Conservation (phyloP, 2,113 vertebrate species). For the Hemicordylus capensis region DNA sequence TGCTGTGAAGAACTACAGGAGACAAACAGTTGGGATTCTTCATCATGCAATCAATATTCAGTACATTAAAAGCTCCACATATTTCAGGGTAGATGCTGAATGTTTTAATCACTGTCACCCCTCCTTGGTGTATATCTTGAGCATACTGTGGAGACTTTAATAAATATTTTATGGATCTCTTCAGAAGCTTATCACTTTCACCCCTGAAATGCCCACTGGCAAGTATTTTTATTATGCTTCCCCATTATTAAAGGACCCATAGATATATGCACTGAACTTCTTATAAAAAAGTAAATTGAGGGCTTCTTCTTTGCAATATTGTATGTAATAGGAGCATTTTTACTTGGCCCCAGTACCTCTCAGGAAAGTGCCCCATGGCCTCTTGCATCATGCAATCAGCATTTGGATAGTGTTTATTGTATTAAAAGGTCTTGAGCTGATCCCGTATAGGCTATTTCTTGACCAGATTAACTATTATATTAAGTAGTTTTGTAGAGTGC, state of each 20-base stretch:
- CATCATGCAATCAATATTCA: constrained; percentile 66
- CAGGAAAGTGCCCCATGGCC: neutral
- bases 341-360: constrained; percentile 7
- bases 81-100: constrained; percentile 55
- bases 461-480: constrained; percentile 2
- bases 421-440: constrained; percentile 42
- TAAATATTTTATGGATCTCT: constrained; percentile 75
- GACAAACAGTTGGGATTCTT: constrained; percentile 58
- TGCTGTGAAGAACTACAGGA: constrained; percentile 59
- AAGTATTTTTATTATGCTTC: constrained; percentile 45
- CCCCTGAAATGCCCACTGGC: constrained; percentile 52
- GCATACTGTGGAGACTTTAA: constrained; percentile 51
- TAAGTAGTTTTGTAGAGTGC: neutral
- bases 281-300: constrained; percentile 8
- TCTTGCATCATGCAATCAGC: neutral
- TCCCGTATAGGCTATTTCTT: constrained; percentile 33
- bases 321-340: neutral
- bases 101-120: constrained; percentile 74
- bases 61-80: constrained; percentile 64
- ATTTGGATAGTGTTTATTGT: constrained; percentile 22
- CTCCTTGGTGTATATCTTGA: constrained; percentile 42
- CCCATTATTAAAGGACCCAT: constrained; percentile 46
- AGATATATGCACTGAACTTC: constrained; percentile 21
- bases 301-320: neutral
- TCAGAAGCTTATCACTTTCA: constrained; percentile 58